phyloP scores from a whole-genome alignment of 2,888 invertebrate genomes.

The Heliconius charithonia region DNA sequence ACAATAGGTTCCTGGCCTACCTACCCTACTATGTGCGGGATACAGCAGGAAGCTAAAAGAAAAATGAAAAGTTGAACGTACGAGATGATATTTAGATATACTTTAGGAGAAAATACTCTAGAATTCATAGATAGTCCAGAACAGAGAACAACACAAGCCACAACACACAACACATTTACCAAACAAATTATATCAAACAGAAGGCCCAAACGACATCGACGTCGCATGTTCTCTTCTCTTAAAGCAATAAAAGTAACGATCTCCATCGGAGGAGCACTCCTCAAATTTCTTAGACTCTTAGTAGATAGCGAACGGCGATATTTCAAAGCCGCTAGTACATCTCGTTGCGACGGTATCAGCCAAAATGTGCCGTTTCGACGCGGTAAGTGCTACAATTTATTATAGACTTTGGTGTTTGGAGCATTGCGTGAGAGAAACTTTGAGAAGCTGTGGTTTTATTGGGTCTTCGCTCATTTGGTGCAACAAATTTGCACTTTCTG shows the following conservation, averaged over 20 bases:
- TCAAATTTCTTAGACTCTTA: conserved; percentile 34
- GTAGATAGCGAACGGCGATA: conserved; percentile 68
- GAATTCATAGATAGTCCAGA: too few relatives aligned
- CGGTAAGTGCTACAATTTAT: conserved; percentile 77
- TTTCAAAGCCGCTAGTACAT: conserved; percentile 74
- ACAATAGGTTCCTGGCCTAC: background rate
- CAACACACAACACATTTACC: background rate
- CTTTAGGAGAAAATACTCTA: too few relatives aligned
- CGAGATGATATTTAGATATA: too few relatives aligned
- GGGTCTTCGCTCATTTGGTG: background rate
- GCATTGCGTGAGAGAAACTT: conserved; percentile 39
- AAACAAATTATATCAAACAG: background rate
- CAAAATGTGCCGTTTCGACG: conserved; percentile 79
- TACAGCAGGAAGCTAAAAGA: background rate
- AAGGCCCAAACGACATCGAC: conserved; percentile 14
- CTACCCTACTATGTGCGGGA: background rate
- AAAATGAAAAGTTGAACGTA: too few relatives aligned
- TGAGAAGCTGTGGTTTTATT: background rate
- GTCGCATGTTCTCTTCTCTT: background rate
- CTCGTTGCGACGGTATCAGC: conserved; percentile 68
- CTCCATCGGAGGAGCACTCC: conserved; percentile 24
- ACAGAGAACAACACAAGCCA: too few relatives aligned
- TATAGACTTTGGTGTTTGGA: conserved; percentile 63
- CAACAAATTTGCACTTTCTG: too few relatives aligned
- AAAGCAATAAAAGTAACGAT: conserved; percentile 32